A percentile compares a stretch with the other conserved stretches of the same genome.
Conservation (phyloP, 2,113 vertebrate species). For the Pipra filicauda region DNA sequence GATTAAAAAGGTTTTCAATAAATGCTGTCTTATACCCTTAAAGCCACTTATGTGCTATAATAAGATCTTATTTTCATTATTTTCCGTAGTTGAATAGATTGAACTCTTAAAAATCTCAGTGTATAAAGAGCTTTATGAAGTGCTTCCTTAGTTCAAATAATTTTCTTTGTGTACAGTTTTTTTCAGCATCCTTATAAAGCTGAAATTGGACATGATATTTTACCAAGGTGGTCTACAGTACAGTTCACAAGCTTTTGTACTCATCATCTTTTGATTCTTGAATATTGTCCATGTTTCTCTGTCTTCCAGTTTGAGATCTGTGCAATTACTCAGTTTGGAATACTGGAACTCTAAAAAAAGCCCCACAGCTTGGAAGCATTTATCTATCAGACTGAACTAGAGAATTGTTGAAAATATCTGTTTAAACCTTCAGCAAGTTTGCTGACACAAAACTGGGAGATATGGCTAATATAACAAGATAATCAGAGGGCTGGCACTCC, state of each 20-base stretch:
- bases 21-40: background rate
- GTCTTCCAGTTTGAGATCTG: background rate
- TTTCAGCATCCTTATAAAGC: background rate
- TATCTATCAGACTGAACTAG: background rate
- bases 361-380: background rate
- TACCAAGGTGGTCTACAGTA: background rate
- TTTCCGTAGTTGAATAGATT: background rate
- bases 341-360: background rate
- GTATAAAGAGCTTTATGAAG: background rate
- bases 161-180: background rate
- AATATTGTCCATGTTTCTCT: background rate
- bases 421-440: background rate
- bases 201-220: background rate
- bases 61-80: background rate
- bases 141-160: background rate
- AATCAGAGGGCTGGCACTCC: rapidly evolving
- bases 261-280: background rate
- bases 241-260: background rate
- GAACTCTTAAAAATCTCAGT: background rate
- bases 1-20: background rate
- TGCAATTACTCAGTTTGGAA: background rate
- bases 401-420: background rate
- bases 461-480: background rate
- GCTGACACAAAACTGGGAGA: background rate
- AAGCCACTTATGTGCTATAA: background rate